Percentiles rank a stretch among this genome's conserved stretches.
These are phyloP conservation scores for Forbesichthys agassizii DNA, from an alignment of 2,113 vertebrate species.

Conservation along the genomic window DNA sequence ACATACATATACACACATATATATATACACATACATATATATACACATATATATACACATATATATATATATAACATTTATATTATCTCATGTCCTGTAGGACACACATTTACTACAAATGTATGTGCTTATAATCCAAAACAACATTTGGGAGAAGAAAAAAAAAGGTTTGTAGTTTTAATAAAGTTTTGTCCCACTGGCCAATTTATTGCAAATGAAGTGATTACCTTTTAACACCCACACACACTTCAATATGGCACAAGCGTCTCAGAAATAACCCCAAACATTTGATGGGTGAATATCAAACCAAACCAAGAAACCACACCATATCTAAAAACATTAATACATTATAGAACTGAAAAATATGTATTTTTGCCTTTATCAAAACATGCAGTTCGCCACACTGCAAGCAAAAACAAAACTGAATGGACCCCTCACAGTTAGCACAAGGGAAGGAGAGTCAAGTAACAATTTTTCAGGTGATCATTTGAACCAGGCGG, in stretches of 20 bases:
- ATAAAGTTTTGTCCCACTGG: constrained; percentile 36
- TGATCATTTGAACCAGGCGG: neutral
- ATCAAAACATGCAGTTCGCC: constrained; percentile 57
- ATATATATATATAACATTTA: constrained; percentile 61
- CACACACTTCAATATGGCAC: constrained; percentile 74
- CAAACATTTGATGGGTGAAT: constrained; percentile 52
- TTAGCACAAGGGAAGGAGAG: neutral
- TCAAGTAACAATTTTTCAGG: neutral
- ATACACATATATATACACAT: too few species aligned
- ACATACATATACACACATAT: constrained; percentile 7
- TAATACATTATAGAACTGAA: constrained; percentile 64
- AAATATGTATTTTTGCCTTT: neutral
- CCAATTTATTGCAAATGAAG: constrained; percentile 71
- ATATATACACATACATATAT: too few species aligned
- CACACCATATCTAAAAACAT: constrained; percentile 71
- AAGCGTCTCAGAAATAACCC: constrained; percentile 58
- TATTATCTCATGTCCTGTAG: constrained; percentile 51
- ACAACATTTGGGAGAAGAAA: constrained; percentile 24
- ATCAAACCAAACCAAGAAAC: constrained; percentile 50
- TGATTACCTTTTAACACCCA: constrained; percentile 59
- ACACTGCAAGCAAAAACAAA: constrained; percentile 41
- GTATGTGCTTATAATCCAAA: constrained; percentile 70
- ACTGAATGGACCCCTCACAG: constrained; percentile 16
- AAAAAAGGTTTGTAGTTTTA: constrained; percentile 35
- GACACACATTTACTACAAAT: constrained; percentile 72